Evolutionary conservation across 2,888 invertebrate species (phyloP).

Genomic region (Drosophila neonasuta): DNA sequence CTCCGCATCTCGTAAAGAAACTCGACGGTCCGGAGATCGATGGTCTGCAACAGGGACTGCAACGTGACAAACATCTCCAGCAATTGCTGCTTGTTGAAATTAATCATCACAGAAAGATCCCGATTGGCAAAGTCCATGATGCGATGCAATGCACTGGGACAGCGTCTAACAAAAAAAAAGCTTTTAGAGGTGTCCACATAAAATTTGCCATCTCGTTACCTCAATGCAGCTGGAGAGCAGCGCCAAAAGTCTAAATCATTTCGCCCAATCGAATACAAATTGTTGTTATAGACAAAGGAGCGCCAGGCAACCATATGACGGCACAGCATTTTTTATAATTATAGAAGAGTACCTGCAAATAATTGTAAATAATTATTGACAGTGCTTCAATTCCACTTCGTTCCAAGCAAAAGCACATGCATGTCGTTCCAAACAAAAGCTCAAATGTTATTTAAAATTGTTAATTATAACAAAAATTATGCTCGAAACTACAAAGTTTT

Average conservation of each 20-base stretch:
- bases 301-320: conserved; percentile 82
- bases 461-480: no score
- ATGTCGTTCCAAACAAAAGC: no score
- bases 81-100: conserved; percentile 84
- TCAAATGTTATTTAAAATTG: no score
- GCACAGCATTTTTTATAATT: conserved; percentile 30
- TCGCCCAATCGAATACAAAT: conserved; percentile 89
- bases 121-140: conserved; percentile 93
- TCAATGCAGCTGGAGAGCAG: conserved; percentile 87
- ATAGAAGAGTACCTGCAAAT: not conserved
- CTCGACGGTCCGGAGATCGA: conserved; percentile 84
- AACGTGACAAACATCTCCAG: conserved; percentile 87
- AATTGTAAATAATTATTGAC: not conserved
- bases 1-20: conserved; percentile 86
- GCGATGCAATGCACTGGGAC: conserved; percentile 90
- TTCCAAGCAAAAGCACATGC: no score
- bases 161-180: conserved; percentile 83
- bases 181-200: conserved; percentile 31
- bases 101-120: conserved; percentile 88
- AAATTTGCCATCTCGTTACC: conserved; percentile 83
- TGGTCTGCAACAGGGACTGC: conserved; percentile 85
- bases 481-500: no score
- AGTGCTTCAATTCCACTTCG: no score
- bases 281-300: conserved; percentile 88
- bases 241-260: conserved; percentile 87